Percentiles rank a stretch among this genome's conserved stretches.
phyloP scores from a whole-genome alignment of 2,888 invertebrate genomes.

The Byasa hedistus region DNA sequence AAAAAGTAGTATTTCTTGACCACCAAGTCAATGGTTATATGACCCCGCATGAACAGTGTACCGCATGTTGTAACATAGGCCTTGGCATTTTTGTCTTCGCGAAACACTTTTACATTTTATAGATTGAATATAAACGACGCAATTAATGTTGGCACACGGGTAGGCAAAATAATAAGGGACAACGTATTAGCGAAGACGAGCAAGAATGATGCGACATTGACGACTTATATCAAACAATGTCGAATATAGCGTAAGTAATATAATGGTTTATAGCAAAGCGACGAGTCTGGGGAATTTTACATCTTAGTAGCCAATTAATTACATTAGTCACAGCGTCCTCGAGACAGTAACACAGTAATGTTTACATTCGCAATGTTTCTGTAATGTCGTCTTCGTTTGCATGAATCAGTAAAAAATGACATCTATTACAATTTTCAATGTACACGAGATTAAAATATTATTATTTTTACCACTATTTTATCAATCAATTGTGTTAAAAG shows the following conservation, averaged over 20 bases:
- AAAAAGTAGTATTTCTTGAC: conserved; percentile 15
- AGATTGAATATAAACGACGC: conserved; percentile 28
- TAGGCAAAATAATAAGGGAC: conserved; percentile 15
- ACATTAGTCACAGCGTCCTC: too few species aligned
- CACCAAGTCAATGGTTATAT: conserved; percentile 18
- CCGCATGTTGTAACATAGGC: conserved; percentile 17
- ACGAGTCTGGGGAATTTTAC: neutral
- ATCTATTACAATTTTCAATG: too few species aligned
- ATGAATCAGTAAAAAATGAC: too few species aligned
- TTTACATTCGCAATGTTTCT: too few species aligned
- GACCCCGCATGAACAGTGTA: conserved; percentile 10
- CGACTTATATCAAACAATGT: neutral
- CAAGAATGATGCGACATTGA: neutral
- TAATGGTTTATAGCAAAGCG: neutral
- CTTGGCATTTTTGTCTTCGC: conserved; percentile 31
- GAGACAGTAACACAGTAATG: too few species aligned
- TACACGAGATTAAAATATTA: too few species aligned
- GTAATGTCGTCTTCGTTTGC: too few species aligned
- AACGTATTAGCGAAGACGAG: neutral
- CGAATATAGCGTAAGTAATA: neutral
- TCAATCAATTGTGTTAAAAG: too few species aligned
- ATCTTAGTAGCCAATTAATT: neutral
- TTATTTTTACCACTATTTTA: too few species aligned
- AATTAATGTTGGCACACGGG: conserved; percentile 13
- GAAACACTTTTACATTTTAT: conserved; percentile 31